Evolutionary conservation across 2,113 vertebrate genomes (phyloP), one percentile per base, ranked within the genome.

Genomic region (Pomatostomus ruficeps): DNA sequence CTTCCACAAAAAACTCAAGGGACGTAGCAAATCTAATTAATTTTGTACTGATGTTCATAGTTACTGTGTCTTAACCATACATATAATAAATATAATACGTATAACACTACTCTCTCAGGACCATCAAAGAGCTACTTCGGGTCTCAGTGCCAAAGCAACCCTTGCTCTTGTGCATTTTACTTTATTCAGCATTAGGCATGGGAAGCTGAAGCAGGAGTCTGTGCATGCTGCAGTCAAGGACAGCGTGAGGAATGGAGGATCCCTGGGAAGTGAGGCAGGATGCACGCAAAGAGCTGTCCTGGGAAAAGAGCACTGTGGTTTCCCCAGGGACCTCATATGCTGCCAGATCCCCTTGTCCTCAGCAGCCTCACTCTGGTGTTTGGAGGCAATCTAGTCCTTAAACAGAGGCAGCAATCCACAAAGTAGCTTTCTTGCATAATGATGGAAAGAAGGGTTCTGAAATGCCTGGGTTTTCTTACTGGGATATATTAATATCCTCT

Each of bases 151-250:
- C 40, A 63, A 48, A 86, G n/a, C 20, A 84, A 25, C 3, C 3
- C 10, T 57, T 46, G 6, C 9, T 81, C 6, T 31, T 55, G 14
- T 9, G 33, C 9, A 24, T 48, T 72, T 70, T 4, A 40, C 7
- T 76, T 88, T 49, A 13, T 36, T 2, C 20, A 31, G 20, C 36
- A 46, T n/a, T 33, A 29, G 36, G 6, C 10, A 21, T 4, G 7
- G 42, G 40, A 67, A 80, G 10, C 20, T 48, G 35, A 40, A 42
- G 35, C 28, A 54, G 45, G 25, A 63, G 17, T 28, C 25, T 11
- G 17, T 28, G 33, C 35, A 29, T 0, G 0, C 19, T 43, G n/a
- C n/a, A 51, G 43, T 17, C 36, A 49, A 43, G 9, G 46, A 21
- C n/a, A 11, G 7, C 15, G 19, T 38, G 33, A 87, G 35, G 11